Evolutionary conservation across 2,888 invertebrate species (phyloP), one percentile per base, ranked within the genome.

Genomic region (Acheta domesticus): DNA sequence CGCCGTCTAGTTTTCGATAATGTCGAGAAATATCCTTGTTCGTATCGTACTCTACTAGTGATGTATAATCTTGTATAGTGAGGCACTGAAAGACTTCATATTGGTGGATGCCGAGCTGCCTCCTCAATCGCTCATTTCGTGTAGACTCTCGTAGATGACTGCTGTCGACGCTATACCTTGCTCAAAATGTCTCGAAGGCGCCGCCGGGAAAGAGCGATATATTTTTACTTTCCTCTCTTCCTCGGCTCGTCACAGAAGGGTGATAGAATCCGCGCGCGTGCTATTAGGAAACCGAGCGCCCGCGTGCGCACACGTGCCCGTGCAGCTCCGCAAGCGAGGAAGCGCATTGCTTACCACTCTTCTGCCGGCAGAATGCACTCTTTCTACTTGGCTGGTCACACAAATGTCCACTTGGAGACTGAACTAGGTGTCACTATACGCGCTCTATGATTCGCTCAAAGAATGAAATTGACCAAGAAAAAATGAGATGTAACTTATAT

Each of bases 111-210:
- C 14, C 62, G 14, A 19, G 62, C n/a, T 3, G 62, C n/a, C 62
- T 62, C 14, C 62, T 12, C 14, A 62, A 62, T 14, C 62, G n/a
- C 62, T 62, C 62, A 19, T n/a, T 62, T 62, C 62, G 62, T 62
- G 19, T 14, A 62, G 62, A 14, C 62, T 14, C 62, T 62, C 62
- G 62, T 62, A 62, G 62, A n/a, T 62, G 62, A 62, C 62, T 62
- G 62, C 62, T 62, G n/a, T n/a, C n/a, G 62, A 62, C 62, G 62
- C 62, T 62, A 36, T 36, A 62, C 62, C 62, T 62, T 62, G 62
- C 62, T 62, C 62, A 62, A 62, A 62, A 16, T n/a, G 62, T 62
- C 62, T 62, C 62, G 62, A 62, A 62, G 14, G 62, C 62, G 62
- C 62, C 62, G 62, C 62, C n/a, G 62, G 62, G 62, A 62, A 62